Evolutionary conservation across 1,140 invertebrate species (phyloP), one percentile per base, ranked within the genome.

Genomic region (Saccostrea cuccullata): DNA sequence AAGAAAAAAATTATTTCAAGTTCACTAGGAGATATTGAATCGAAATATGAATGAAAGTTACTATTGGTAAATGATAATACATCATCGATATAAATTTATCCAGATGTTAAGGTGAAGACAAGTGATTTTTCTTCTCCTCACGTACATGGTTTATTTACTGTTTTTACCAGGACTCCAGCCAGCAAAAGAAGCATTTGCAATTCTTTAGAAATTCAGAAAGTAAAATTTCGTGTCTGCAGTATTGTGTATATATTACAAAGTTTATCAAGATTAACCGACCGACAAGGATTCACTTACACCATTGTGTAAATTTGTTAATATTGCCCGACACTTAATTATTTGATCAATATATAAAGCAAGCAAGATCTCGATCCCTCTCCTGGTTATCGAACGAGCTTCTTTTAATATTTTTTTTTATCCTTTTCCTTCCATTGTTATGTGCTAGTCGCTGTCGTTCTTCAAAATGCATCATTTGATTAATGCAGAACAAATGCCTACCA

Each of bases 401-500:
- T 47, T 47, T 3, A 47, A 3, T 20, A 47, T 64, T 64, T 17
- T 64, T 15, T 60, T 60, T 60, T 64, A 20, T 64, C 15, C n/a
- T 17, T n/a, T 64, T 60, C 17, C n/a, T n/a, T 17, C 58, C 15
- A 20, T 64, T 64, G 58, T 8, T 64, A 20, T 64, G 58, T 64
- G 58, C n/a, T 64, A 2, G 58, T 17, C n/a, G 58, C 58, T n/a
- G 17, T 64, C 58, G 58, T n/a, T 64, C 58, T 64, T n/a, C 9
- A 77, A 77, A 77, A 26, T 30, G 26, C 70, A 77, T 77, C 70
- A 36, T 26, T 77, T 77, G 70, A 77, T 77, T 77, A 77, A 77
- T 30, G 70, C 26, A 30, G 23, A 30, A 15, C 70, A 36, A 77
- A 26, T 36, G 70, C 26, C 70, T 12, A 40, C 70, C 9, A 26